Evolutionary conservation across 2,888 invertebrate genomes (phyloP), one percentile per base, ranked within the genome.

Genomic region (Panopea generosa): DNA sequence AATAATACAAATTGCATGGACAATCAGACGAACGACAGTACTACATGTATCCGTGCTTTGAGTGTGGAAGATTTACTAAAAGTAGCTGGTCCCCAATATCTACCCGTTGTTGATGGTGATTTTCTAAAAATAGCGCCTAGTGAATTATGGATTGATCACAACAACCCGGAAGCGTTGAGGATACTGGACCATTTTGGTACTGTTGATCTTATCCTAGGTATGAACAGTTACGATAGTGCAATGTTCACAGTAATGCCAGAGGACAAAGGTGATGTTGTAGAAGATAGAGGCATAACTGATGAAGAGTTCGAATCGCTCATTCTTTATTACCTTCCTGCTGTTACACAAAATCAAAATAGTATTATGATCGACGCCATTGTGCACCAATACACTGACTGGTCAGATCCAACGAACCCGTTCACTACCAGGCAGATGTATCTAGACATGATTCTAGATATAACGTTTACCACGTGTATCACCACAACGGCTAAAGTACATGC

Each of bases 371-470:
- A 45, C 6, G 20, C 16, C 6, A n/a, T 45, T 45, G 7, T 49
- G 0, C 62, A 61, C 26, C 47, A 70, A 40, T 70, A 70, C 43
- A 70, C 55, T 2, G 55, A 57, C n/a, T 62, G 62, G 61, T 20
- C 38, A 1, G 27, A 62, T 38, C 47, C 49, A 2, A 0, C 38
- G n/a, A 26, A 55, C 22, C 24, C 40, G 0, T 9, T 4, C 4
- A 49, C 18, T 7, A 18, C 22, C 11, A 26, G 45, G 9, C n/a
- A 47, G 2, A 4, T 11, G 26, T 20, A 61, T 22, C 26, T 62
- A 1, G 43, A 70, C 20, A 6, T 61, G 16, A 16, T 49, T 18
- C 27, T 16, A 18, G 70, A 70, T 20, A 2, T 57, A n/a, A 33
- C 24, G 18, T 70, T 49, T 43, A 62, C 49, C n/a, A 26, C 18